Evolutionary conservation across 2,113 vertebrate species (phyloP), one percentile per base, ranked within the genome.

Genomic region (Gasterosteus aculeatus): DNA sequence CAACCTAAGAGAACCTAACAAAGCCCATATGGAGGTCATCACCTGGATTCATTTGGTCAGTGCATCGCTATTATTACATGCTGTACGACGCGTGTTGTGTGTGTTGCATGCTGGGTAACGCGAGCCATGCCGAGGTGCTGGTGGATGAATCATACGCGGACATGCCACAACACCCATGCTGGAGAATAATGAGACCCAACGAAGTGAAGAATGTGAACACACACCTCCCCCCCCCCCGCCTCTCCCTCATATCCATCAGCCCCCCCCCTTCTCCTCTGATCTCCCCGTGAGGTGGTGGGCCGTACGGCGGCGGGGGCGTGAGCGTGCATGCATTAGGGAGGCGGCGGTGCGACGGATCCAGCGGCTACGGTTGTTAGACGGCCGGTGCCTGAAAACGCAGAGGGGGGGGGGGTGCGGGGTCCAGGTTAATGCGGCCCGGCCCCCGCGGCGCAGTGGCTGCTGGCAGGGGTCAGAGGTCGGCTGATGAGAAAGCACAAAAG

Each of bases 71-170:
- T 38, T 31, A 73, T 83, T 80, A 69, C 29, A 53, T 67, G 78
- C 33, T 35, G 63, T 53, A 1, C 68, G 38, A 19, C 11, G 68
- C 33, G 58, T 77, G 82, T 59, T 59, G 58, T 77, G 82, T 60
- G 44, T 62, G 68, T 49, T 19, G 89, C 82, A 90, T 85, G 91
- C 19, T 10, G 92, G 92, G 93, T 95, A 94, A 93, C 96, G 95
- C 41, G 64, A 81, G 88, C 79, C 73, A 60, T 68, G 85, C 83
- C 67, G 72, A 66, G 78, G 35, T 68, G 81, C 75, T 74, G 60
- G 63, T 84, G 81, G 73, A 88, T 87, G 86, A 85, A 80, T 85
- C 84, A 77, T 74, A 86, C 95, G 95, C 94, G 95, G 94, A 93
- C 85, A 85, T 58, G 86, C 76, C 66, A 62, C 79, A 69, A 85